Evolutionary conservation across 2,113 vertebrate species (phyloP).

Genomic region (Empidonax traillii): DNA sequence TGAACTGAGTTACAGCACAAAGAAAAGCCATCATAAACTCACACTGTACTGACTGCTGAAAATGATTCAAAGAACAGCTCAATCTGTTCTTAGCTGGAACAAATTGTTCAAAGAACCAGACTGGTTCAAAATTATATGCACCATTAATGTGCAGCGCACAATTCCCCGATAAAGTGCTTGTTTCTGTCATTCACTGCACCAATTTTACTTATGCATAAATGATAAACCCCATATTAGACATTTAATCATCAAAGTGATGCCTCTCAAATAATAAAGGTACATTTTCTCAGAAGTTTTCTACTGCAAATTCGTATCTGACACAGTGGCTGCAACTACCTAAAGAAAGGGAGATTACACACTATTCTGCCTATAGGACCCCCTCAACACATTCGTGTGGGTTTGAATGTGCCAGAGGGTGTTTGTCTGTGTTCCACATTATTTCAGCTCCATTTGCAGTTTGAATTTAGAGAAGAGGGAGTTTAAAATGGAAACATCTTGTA

Average conservation of each 20-base stretch:
- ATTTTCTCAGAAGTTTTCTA: not conserved
- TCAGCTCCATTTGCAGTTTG: not conserved
- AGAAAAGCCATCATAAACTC: conserved; percentile 32
- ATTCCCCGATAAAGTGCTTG: not conserved
- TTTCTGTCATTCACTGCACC: not conserved
- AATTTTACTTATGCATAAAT: not conserved
- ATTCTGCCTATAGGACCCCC: not conserved
- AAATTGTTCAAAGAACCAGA: conserved; percentile 59
- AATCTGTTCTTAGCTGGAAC: conserved; percentile 69
- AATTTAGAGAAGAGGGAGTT: not conserved
- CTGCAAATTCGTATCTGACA: not conserved
- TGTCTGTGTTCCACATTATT: not conserved
- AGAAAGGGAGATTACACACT: not conserved
- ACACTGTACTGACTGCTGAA: conserved; percentile 34
- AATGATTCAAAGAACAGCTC: conserved; percentile 65
- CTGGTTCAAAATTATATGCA: conserved; percentile 42
- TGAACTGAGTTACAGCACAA: conserved; percentile 44
- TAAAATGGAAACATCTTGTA: not conserved
- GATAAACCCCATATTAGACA: not conserved
- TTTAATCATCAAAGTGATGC: not conserved
- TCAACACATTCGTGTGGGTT: not conserved
- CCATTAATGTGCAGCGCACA: conserved; percentile 25
- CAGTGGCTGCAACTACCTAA: not conserved
- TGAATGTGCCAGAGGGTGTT: not conserved
- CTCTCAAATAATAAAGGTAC: not conserved